phyloP scores from a whole-genome alignment of 2,797 vertebrate genomes.

The Betta splendens region DNA sequence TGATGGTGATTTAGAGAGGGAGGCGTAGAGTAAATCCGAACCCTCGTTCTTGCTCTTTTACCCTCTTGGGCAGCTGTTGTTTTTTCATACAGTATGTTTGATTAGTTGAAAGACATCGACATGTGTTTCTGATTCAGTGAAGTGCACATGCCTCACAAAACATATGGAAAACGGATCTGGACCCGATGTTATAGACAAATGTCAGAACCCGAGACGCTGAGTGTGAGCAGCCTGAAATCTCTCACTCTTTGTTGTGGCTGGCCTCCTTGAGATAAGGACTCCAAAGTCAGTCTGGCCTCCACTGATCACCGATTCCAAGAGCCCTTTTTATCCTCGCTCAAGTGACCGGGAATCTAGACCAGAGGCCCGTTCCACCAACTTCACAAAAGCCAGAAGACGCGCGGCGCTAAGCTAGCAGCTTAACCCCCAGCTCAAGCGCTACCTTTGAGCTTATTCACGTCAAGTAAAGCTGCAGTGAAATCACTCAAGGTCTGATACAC shows the following conservation, averaged over 20 bases:
- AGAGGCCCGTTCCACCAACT: slow-evolving; percentile 42
- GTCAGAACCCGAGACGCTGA: slow-evolving; percentile 32
- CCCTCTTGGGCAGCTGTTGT: background rate
- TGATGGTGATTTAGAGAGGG: slow-evolving; percentile 28
- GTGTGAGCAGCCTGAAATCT: slow-evolving; percentile 41
- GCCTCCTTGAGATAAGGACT: slow-evolving; percentile 66
- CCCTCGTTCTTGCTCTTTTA: slow-evolving; percentile 9
- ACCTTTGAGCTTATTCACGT: slow-evolving; percentile 43
- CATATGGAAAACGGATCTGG: slow-evolving; percentile 33
- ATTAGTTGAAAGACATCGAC: background rate
- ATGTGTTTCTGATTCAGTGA: slow-evolving; percentile 32
- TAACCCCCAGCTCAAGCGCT: slow-evolving; percentile 58
- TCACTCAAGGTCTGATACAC: background rate
- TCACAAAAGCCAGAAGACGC: slow-evolving; percentile 43
- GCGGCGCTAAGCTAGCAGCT: slow-evolving; percentile 58
- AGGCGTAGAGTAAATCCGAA: slow-evolving; percentile 4
- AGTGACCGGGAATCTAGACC: slow-evolving; percentile 59
- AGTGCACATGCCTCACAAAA: slow-evolving; percentile 10
- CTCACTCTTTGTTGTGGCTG: slow-evolving; percentile 47
- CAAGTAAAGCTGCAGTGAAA: slow-evolving; percentile 13
- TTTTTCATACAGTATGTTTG: slow-evolving; percentile 5
- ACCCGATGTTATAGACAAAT: too few species aligned
- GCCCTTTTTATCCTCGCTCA: slow-evolving; percentile 64
- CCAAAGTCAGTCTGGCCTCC: slow-evolving; percentile 59
- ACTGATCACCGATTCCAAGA: slow-evolving; percentile 66